Percentiles rank a stretch among this genome's conserved stretches.
Conservation (phyloP, 2,113 vertebrate species). For the Hyperoodon ampullatus region DNA sequence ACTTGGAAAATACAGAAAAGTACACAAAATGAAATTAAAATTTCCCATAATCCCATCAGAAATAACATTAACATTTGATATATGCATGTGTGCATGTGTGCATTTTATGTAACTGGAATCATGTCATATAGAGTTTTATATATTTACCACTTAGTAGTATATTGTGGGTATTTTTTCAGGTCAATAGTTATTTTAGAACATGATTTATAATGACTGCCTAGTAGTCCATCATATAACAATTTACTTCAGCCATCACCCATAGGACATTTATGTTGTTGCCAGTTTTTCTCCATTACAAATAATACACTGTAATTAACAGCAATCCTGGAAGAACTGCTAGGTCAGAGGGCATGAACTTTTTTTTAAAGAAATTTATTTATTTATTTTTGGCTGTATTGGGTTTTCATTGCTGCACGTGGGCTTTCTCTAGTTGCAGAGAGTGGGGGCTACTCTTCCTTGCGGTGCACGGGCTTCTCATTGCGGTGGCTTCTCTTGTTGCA, state of each 20-base stretch:
- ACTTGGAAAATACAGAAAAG: conserved; percentile 11
- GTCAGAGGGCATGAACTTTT: background rate
- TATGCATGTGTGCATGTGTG: background rate
- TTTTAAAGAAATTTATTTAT: too few species aligned
- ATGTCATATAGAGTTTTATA: background rate
- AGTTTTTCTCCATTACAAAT: background rate
- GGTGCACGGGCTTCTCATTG: too few species aligned
- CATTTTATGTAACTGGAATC: background rate
- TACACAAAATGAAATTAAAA: background rate
- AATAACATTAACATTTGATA: background rate
- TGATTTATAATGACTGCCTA: conserved; percentile 14
- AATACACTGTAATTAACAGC: background rate
- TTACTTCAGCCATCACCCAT: background rate
- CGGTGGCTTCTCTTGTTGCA: too few species aligned
- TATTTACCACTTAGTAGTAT: background rate
- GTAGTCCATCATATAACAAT: background rate
- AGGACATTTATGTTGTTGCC: background rate
- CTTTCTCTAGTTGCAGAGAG: too few species aligned
- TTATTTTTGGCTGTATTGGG: too few species aligned
- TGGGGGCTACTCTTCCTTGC: too few species aligned
- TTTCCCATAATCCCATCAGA: background rate
- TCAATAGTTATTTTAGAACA: background rate
- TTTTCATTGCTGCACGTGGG: too few species aligned
- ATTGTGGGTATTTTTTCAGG: background rate
- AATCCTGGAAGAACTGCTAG: background rate